phyloP scores from a whole-genome alignment of 2,888 invertebrate genomes.

The Monochamus alternatus region DNA sequence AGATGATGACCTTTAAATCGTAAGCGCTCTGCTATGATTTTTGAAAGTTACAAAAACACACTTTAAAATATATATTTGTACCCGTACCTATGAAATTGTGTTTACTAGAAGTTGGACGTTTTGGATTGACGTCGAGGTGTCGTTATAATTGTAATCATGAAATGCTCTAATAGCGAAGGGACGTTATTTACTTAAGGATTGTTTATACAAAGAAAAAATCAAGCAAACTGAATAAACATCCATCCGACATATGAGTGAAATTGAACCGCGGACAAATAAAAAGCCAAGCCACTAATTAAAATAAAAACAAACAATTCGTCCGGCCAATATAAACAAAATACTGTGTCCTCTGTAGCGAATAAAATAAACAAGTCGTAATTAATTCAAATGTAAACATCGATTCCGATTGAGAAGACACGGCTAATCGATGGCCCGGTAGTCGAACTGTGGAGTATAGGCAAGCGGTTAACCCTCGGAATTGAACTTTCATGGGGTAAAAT shows the following conservation, averaged over 20 bases:
- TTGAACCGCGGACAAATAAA: slow-evolving; percentile 23
- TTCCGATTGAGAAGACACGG: slow-evolving; percentile 55
- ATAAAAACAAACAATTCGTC: slow-evolving; percentile 32
- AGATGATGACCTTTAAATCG: no score
- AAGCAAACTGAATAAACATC: slow-evolving; percentile 17
- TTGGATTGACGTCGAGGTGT: background rate
- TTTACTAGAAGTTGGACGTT: background rate
- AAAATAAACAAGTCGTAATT: slow-evolving; percentile 58
- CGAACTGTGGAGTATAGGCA: slow-evolving; percentile 14
- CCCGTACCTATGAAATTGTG: no score
- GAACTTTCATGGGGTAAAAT: no score
- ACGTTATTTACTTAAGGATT: slow-evolving; percentile 3
- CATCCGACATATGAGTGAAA: slow-evolving; percentile 24
- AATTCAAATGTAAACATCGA: slow-evolving; percentile 61
- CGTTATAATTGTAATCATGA: background rate
- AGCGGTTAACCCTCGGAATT: background rate
- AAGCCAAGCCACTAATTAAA: slow-evolving; percentile 31
- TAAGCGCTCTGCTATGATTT: no score
- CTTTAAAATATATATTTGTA: no score
- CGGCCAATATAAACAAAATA: slow-evolving; percentile 24
- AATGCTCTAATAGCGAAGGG: slow-evolving; percentile 7
- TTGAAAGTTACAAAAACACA: no score
- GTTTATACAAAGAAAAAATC: slow-evolving; percentile 3
- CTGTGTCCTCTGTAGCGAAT: slow-evolving; percentile 42
- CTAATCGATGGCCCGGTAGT: slow-evolving; percentile 33